Evolutionary conservation across 2,888 invertebrate species (phyloP), one percentile per base, ranked within the genome.

Genomic region (Clitarchus hookeri): DNA sequence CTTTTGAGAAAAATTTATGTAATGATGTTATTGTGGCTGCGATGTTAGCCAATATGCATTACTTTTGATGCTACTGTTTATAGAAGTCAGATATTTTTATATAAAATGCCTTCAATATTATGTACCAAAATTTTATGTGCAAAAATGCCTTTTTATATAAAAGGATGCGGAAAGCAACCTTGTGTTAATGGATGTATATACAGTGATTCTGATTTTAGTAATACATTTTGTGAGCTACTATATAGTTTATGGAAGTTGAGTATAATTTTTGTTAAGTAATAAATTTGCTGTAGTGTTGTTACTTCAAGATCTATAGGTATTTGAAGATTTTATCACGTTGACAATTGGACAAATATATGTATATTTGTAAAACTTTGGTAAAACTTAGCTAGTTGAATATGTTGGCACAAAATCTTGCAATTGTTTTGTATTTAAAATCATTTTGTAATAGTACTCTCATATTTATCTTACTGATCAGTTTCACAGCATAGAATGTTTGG

Each of bases 61-160:
- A 65, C 65, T 65, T 65, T 65, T 65, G 65, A 65, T 65, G 65
- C 65, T 65, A 65, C 65, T 65, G 65, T 65, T 65, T 65, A 65
- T 65, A 65, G 65, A 65, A 65, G 65, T 65, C 19, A 11, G n/a
- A 65, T 65, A 65, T 65, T 65, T 65, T 65, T 65, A 19, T 65
- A 65, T 65, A 65, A 65, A 65, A 65, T 65, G 65, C 65, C 65
- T 65, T 65, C 65, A 65, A 65, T 65, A 65, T 65, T 65, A 23
- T 65, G 65, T 65, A 65, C 65, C n/a, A 9, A 65, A 11, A 65
- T 11, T 65, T 11, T 65, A 65, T n/a, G 65, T 65, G 65, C n/a
- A 65, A 65, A n/a, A 19, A n/a, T 65, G 65, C n/a, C 65, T 65
- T 65, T 48, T 65, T 65, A 65, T 65, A 65, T n/a, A 19, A n/a